These are phyloP conservation scores for Cyprinodon variegatus DNA, from an alignment of 2,113 vertebrate species.

Conservation along the genomic window DNA sequence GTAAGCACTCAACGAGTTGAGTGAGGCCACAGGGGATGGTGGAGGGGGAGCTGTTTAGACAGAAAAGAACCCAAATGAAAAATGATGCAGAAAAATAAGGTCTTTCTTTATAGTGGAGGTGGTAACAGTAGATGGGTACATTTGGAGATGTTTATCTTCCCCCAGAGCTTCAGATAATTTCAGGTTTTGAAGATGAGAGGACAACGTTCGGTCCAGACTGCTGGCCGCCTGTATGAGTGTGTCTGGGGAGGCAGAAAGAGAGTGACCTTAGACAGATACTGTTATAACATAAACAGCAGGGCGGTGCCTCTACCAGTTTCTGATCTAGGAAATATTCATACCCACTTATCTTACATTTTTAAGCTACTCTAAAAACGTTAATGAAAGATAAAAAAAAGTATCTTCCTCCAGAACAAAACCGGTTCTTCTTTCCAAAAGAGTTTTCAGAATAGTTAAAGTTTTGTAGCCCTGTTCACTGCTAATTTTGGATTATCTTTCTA, in stretches of 20 bases:
- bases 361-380: neutral
- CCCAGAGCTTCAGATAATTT: slow-evolving; percentile 32
- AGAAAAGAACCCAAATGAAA: slow-evolving; percentile 22
- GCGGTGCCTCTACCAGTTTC: slow-evolving; percentile 1
- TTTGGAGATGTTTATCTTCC: slow-evolving; percentile 32
- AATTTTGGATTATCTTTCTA: neutral
- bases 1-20: slow-evolving; percentile 45
- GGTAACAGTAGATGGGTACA: slow-evolving; percentile 11
- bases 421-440: neutral
- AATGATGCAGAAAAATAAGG: neutral
- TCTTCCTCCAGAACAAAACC: neutral
- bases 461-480: neutral
- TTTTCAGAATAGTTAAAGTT: neutral
- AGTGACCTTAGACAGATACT: slow-evolving; percentile 52
- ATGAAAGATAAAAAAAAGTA: neutral
- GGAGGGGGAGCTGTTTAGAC: neutral
- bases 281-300: slow-evolving; percentile 62
- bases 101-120: slow-evolving; percentile 11
- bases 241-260: slow-evolving; percentile 3
- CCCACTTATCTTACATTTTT: neutral
- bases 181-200: slow-evolving; percentile 40
- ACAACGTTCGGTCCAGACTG: slow-evolving; percentile 36
- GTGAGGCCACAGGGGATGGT: slow-evolving; percentile 6
- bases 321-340: neutral
- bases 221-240: slow-evolving; percentile 29